Base-by-base conservation (phyloP, 2,888 invertebrate genomes). In the Eulithis testata region DNA sequence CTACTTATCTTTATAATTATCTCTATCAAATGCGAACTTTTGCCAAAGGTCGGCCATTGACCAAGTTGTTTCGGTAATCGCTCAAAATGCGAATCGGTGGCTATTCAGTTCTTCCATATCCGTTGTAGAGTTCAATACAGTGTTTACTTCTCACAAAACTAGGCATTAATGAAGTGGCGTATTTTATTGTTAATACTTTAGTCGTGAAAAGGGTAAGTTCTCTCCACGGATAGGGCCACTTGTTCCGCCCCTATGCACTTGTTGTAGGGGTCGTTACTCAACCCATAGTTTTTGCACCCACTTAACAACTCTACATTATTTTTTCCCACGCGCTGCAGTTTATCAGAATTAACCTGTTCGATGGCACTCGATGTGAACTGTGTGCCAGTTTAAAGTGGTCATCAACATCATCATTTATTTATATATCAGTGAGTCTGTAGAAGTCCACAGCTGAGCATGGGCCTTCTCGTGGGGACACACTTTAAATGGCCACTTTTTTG, bases 231-330 rank as follows among this genome's bases (percentile, higher is more conserved):
- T 67, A 60, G 63, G 73, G 57, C 82, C 88, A 91, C 90, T 89
- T 89, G 91, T 91, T 90, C 85, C 90, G 92, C 93, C 93, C 92
- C 88, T 90, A 92, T 93, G 90, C 92, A 90, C 91, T 90, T 89
- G 88, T 76, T 71, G 76, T 76, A 77, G 83, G 89, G 90, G 86
- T 90, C 90, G 87, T 75, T 84, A 62, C 78, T 77, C 80, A 79
- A 80, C 81, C 76, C 81, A 79, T 81, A 81, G 81, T 91, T 91
- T 92, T 92, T 92, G 91, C 92, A 89, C 86, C 89, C 85, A 83
- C 81, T 84, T 83, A 82, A 83, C 40, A 69, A 84, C 81, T 73
- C 70, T 61, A 76, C 74, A 70, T 78, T 27, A 14, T 49, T 40
- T 12, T 80, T 92, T 93, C 92, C 89, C 92, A 93, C 92, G 92